phyloP scores from a whole-genome alignment of 92 coral and sea anemone species.

The Virgularia gustaviana region DNA sequence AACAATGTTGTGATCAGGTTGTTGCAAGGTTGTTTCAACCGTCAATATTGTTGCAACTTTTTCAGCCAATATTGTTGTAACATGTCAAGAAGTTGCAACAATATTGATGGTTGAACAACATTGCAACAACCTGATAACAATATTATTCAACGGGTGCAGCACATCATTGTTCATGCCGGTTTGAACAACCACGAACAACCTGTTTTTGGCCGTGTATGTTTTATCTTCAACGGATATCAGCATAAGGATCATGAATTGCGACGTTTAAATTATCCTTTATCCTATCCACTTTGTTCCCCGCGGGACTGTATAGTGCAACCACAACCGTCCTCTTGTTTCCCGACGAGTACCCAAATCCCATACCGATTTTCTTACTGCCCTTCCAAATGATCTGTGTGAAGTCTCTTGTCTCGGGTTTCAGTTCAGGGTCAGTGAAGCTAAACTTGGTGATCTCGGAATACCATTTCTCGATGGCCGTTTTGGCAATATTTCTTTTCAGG shows the following conservation, averaged over 20 bases:
- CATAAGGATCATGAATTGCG: slow-evolving; percentile 18
- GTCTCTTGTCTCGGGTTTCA: slow-evolving; percentile 66
- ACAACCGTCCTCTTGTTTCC: slow-evolving; percentile 25
- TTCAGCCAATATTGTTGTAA: too few relatives aligned
- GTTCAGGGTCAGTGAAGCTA: slow-evolving; percentile 78
- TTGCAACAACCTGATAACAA: too few relatives aligned
- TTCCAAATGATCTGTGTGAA: slow-evolving; percentile 94
- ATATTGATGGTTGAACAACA: too few relatives aligned
- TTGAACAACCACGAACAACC: too few relatives aligned
- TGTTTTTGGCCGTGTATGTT: too few relatives aligned
- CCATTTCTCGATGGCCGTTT: slow-evolving; percentile 72
- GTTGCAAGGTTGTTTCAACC: too few relatives aligned
- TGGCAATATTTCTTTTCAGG: slow-evolving; percentile 46
- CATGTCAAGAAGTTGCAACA: too few relatives aligned
- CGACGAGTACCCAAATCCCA: slow-evolving; percentile 43
- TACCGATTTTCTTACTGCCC: slow-evolving; percentile 69
- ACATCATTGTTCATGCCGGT: too few relatives aligned
- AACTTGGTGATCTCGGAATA: slow-evolving; percentile 69
- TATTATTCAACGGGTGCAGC: too few relatives aligned
- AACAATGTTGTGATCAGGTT: too few relatives aligned
- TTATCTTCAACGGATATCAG: slow-evolving; percentile 29
- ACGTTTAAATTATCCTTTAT: slow-evolving; percentile 2
- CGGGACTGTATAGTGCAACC: slow-evolving; percentile 26
- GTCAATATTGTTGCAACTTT: too few relatives aligned
- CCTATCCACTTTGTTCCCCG: slow-evolving; percentile 6